These are phyloP conservation scores for human DNA, from an alignment of 2,113 vertebrate genomes.

Conservation along the genomic window DNA sequence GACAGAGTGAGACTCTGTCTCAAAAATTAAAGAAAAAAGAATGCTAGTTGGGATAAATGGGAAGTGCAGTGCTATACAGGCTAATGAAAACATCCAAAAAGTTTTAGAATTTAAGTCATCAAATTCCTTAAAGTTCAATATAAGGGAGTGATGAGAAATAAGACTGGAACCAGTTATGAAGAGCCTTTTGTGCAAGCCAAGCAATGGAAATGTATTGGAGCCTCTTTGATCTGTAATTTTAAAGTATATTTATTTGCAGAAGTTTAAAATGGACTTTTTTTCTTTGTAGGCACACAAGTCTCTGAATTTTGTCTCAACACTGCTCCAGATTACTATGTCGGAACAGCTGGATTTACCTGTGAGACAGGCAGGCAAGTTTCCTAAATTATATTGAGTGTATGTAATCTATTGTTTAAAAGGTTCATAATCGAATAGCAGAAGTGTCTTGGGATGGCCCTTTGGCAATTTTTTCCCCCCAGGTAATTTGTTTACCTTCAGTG, in stretches of 20 bases:
- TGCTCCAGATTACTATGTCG: slow-evolving; percentile 98
- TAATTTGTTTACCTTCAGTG: background rate
- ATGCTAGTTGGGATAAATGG: background rate
- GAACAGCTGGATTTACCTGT: slow-evolving; percentile 98
- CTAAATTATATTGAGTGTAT: slow-evolving; percentile 49
- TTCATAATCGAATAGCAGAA: slow-evolving; percentile 38
- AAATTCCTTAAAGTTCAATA: background rate
- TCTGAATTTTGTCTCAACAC: slow-evolving; percentile 96
- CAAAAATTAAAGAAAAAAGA: background rate
- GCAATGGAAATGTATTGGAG: background rate
- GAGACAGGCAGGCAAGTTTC: slow-evolving; percentile 95
- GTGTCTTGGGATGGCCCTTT: background rate
- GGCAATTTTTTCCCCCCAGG: background rate
- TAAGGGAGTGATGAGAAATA: background rate
- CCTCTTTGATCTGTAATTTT: slow-evolving; percentile 34
- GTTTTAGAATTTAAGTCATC: background rate
- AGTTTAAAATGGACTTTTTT: slow-evolving; percentile 59
- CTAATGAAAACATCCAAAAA: background rate
- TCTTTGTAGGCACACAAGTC: slow-evolving; percentile 92
- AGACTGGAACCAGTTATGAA: background rate
- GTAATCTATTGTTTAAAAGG: slow-evolving; percentile 35
- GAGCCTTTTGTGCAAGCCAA: background rate
- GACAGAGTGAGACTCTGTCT: background rate
- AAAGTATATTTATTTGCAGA: background rate
- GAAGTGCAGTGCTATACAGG: background rate